These are phyloP conservation scores for Endotricha flammealis DNA, from an alignment of 2,888 invertebrate species.

Conservation along the genomic window DNA sequence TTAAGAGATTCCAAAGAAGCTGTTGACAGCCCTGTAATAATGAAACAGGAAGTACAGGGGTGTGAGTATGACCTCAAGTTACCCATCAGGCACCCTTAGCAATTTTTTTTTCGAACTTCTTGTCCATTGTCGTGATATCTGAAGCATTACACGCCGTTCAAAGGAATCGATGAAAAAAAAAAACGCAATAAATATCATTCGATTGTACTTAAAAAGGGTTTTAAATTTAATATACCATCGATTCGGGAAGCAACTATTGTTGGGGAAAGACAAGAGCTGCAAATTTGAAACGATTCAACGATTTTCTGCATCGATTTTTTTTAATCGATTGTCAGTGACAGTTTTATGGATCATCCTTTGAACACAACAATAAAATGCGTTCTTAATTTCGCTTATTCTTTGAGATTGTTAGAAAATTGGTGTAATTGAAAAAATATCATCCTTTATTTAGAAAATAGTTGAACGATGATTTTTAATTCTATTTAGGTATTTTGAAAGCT, in stretches of 20 bases:
- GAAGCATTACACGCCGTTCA: constrained; percentile 58
- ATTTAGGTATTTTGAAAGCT: no score
- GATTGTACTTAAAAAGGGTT: constrained; percentile 74
- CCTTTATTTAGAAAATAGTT: constrained; percentile 5
- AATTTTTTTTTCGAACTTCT: constrained; percentile 28
- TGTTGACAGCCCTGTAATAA: constrained; percentile 48
- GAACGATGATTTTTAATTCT: no score
- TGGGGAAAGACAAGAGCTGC: constrained; percentile 43
- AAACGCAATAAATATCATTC: constrained; percentile 75
- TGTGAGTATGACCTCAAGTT: constrained; percentile 77
- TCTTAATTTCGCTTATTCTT: constrained; percentile 35
- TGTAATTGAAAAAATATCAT: background rate
- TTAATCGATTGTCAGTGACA: constrained; percentile 32
- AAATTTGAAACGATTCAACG: constrained; percentile 42
- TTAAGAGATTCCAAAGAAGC: no score
- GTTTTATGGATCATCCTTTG: constrained; percentile 26
- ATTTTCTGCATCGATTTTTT: constrained; percentile 33
- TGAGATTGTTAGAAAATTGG: no score
- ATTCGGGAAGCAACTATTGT: constrained; percentile 51
- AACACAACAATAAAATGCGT: constrained; percentile 35
- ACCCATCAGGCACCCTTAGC: constrained; percentile 62
- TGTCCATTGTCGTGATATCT: constrained; percentile 52
- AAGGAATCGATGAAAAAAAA: constrained; percentile 55
- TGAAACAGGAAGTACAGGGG: constrained; percentile 72
- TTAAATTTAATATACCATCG: constrained; percentile 68